A percentile compares a stretch with the other conserved stretches of the same genome.
phyloP scores from a whole-genome alignment of 2,113 vertebrate genomes.

The Melanocharis versteri region DNA sequence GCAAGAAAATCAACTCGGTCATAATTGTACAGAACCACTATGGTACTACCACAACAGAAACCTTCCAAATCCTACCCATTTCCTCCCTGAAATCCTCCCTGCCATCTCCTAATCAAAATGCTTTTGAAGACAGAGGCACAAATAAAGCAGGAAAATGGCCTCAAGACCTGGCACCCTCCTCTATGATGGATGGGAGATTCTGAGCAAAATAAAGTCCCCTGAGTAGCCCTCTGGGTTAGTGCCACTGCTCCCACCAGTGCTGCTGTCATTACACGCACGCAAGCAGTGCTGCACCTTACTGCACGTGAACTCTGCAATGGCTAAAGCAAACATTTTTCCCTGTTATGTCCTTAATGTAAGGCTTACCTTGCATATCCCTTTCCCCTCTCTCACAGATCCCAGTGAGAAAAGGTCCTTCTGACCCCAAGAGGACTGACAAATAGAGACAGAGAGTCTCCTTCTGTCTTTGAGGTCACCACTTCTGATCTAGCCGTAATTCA shows the following conservation, averaged over 20 bases:
- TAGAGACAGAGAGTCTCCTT: conserved; percentile 1
- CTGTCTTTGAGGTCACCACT: conserved; percentile 43
- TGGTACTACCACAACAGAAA: not conserved
- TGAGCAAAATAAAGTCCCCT: not conserved
- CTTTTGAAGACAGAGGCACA: not conserved
- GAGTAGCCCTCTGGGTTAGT: not conserved
- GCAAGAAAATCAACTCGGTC: not conserved
- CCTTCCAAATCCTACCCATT: not conserved
- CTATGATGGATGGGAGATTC: not conserved
- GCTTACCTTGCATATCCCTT: not conserved
- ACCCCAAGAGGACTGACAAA: conserved; percentile 4
- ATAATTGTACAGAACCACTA: not conserved
- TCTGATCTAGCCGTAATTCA: conserved; percentile 28
- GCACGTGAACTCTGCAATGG: not conserved
- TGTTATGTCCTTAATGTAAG: not conserved
- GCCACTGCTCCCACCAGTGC: not conserved
- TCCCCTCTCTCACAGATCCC: not conserved
- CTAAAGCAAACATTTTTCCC: not conserved
- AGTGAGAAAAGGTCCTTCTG: not conserved
- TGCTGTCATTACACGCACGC: not conserved
- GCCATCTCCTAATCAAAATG: not conserved
- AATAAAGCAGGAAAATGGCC: not conserved
- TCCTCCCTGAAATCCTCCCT: not conserved
- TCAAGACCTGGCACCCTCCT: not conserved
- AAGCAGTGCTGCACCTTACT: not conserved